phyloP scores from a whole-genome alignment of 1,140 invertebrate species.

The Nasonia vitripennis region DNA sequence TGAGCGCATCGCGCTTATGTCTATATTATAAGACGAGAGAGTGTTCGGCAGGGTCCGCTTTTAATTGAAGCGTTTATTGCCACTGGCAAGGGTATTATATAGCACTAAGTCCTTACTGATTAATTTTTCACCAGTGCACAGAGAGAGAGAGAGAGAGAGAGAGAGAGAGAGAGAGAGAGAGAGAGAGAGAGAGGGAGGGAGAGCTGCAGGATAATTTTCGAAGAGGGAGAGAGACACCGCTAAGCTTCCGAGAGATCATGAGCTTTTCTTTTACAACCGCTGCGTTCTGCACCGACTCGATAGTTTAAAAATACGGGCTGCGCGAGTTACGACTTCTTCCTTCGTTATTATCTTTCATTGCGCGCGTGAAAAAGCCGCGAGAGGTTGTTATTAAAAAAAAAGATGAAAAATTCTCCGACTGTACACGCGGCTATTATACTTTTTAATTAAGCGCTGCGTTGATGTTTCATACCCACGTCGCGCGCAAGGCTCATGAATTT shows the following conservation, averaged over 20 bases:
- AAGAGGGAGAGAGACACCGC: no score
- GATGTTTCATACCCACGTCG: not conserved
- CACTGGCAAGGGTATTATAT: not conserved
- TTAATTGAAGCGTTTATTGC: constrained; percentile 32
- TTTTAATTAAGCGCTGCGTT: not conserved
- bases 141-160: no score
- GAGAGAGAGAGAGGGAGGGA: no score
- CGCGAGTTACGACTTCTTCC: not conserved
- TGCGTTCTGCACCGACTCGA: no score
- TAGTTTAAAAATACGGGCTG: not conserved
- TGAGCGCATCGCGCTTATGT: not conserved
- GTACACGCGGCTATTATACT: not conserved
- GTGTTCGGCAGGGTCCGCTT: not conserved
- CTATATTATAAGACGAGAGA: not conserved
- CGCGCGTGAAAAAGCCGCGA: not conserved
- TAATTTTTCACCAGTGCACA: not conserved
- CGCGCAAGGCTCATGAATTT: not conserved
- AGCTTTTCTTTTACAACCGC: no score
- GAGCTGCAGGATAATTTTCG: no score
- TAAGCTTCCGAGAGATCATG: no score
- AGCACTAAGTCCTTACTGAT: not conserved
- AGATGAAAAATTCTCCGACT: not conserved
- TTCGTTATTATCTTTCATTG: not conserved
- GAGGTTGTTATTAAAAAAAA: not conserved
- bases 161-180: no score